Conservation (phyloP, 30 jellyfish, hydroid and myxozoan species). For the Turritopsis dohrnii region DNA sequence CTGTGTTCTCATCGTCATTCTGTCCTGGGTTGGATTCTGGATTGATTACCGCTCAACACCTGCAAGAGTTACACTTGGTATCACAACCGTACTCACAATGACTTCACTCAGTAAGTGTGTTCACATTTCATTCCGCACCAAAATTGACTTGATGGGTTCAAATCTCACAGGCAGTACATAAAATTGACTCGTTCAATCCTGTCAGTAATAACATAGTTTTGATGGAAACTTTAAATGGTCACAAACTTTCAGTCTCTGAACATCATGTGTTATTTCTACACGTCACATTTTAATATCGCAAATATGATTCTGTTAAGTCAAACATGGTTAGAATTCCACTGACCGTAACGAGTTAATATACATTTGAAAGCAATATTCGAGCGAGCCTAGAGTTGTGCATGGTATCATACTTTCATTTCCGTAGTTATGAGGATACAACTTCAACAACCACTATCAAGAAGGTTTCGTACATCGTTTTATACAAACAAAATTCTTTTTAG, state of each 20-base stretch:
- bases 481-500: neutral
- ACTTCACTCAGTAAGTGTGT: conserved; percentile 48
- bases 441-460: neutral
- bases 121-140: neutral
- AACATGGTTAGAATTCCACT: too few species aligned
- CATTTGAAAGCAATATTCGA: too few species aligned
- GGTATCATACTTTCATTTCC: neutral
- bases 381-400: neutral
- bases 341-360: too few species aligned
- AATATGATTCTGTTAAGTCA: too few species aligned
- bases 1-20: conserved; percentile 52
- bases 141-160: neutral
- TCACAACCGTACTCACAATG: conserved; percentile 77
- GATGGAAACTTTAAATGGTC: too few species aligned
- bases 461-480: neutral
- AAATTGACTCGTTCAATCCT: too few species aligned
- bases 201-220: too few species aligned
- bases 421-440: too few species aligned
- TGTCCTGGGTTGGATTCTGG: conserved; percentile 92
- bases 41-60: conserved; percentile 91
- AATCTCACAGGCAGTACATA: too few species aligned
- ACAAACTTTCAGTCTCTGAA: too few species aligned
- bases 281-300: too few species aligned
- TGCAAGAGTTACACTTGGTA: conserved; percentile 87
- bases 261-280: too few species aligned